phyloP scores from a whole-genome alignment of 1,140 invertebrate genomes.

The Batillaria attramentaria region DNA sequence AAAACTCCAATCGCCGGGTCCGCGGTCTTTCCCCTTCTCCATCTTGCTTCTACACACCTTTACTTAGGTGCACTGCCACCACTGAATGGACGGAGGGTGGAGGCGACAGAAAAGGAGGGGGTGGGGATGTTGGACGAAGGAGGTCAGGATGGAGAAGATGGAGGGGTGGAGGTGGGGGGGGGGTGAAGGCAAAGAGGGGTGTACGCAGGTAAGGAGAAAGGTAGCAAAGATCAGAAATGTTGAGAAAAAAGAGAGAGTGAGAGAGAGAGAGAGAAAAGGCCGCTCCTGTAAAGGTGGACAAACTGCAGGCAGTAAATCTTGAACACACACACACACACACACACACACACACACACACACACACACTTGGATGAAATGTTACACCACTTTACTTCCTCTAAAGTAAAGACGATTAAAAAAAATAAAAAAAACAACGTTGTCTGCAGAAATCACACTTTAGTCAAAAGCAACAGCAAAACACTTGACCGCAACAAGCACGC shows the following conservation, averaged over 20 bases:
- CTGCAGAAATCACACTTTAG: too few species aligned
- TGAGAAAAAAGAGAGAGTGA: background rate
- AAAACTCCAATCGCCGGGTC: slow-evolving; percentile 12
- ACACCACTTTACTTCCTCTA: too few species aligned
- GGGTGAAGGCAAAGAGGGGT: background rate
- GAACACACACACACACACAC: background rate
- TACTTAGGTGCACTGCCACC: background rate
- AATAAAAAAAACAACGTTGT: too few species aligned
- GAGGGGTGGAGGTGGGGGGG: background rate
- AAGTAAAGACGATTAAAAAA: too few species aligned
- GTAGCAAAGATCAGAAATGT: background rate
- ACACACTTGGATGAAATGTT: too few species aligned
- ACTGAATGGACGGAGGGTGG: background rate
- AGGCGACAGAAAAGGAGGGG: background rate
- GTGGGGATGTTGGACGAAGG: too few species aligned
- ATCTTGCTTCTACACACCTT: too few species aligned
- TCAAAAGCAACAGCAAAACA: too few species aligned
- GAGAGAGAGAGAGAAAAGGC: background rate
- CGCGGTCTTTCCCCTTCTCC: too few species aligned
- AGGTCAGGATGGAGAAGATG: background rate
- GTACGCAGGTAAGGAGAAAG: background rate
- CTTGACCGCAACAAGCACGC: too few species aligned
- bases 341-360: slow-evolving; percentile 11
- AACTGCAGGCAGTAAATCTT: background rate
- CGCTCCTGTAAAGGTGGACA: background rate